phyloP scores from a whole-genome alignment of 2,113 vertebrate genomes.

The Lepus americanus region DNA sequence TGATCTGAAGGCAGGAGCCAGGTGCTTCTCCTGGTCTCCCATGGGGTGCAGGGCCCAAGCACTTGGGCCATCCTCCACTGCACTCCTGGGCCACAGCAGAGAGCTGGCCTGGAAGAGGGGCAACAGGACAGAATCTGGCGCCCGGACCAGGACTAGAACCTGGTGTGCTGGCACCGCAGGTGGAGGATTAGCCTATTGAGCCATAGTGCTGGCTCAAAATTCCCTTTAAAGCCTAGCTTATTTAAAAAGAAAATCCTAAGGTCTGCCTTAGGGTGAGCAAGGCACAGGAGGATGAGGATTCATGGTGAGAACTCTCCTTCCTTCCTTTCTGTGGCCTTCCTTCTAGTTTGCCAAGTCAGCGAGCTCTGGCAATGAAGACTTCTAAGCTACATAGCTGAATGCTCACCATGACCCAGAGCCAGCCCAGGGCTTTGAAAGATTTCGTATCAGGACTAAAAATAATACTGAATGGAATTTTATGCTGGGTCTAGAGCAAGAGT shows the following conservation, averaged over 20 bases:
- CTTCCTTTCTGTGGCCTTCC: neutral
- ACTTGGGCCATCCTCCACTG: no score
- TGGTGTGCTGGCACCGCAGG: no score
- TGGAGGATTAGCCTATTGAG: no score
- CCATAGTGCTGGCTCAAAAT: neutral
- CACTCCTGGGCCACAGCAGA: no score
- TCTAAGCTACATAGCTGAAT: neutral
- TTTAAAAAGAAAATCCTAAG: constrained; percentile 36
- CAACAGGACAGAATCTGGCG: no score
- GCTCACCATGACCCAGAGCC: neutral
- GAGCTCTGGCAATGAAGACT: neutral
- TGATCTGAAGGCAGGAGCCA: no score
- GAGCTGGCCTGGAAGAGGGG: no score
- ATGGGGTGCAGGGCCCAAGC: no score
- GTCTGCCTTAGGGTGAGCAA: neutral
- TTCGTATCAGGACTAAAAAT: neutral
- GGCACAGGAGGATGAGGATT: neutral
- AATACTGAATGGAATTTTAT: neutral
- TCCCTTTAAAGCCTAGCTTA: constrained; percentile 18
- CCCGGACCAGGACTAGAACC: no score
- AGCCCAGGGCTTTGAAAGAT: neutral
- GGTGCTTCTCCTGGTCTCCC: no score
- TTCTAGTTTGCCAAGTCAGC: neutral
- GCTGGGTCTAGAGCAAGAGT: neutral
- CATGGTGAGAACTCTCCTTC: neutral